Percentiles rank a stretch among this genome's conserved stretches.
Evolutionary conservation across 2,888 invertebrate species (phyloP).

Genomic region (Hypomecis atomaria): DNA sequence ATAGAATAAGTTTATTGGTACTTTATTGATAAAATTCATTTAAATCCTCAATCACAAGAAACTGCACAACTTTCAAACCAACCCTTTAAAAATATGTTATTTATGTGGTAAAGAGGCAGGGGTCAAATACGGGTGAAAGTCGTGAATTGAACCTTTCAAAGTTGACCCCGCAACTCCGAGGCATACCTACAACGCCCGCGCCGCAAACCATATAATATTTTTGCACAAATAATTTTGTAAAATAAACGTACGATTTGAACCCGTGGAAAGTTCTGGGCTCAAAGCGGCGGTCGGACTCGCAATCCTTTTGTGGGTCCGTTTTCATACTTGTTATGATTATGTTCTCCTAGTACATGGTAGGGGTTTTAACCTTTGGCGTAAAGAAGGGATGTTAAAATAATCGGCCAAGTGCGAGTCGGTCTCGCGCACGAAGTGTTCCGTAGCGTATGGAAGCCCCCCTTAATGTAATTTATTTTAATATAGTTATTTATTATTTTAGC

Average conservation of each 20-base stretch:
- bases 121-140: slow-evolving; percentile 1
- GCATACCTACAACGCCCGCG: slow-evolving; percentile 4
- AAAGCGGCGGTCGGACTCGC: slow-evolving; percentile 16
- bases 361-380: neutral
- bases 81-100: no score
- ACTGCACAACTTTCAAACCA: no score
- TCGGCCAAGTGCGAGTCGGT: no score
- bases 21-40: no score
- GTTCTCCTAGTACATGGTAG: neutral
- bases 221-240: slow-evolving; percentile 19
- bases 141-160: slow-evolving; percentile 3
- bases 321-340: slow-evolving; percentile 8
- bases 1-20: no score
- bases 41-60: no score
- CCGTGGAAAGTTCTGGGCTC: slow-evolving; percentile 15
- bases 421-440: no score
- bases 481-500: no score
- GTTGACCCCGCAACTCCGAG: slow-evolving; percentile 8
- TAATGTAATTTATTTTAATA: no score
- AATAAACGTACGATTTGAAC: slow-evolving; percentile 16
- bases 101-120: no score
- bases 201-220: slow-evolving; percentile 21
- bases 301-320: slow-evolving; percentile 33
- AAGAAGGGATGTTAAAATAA: neutral
- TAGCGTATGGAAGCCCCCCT: no score